Evolutionary conservation across 2,113 vertebrate genomes (phyloP), one percentile per base, ranked within the genome.

Genomic region (Seriola quinqueradiata): DNA sequence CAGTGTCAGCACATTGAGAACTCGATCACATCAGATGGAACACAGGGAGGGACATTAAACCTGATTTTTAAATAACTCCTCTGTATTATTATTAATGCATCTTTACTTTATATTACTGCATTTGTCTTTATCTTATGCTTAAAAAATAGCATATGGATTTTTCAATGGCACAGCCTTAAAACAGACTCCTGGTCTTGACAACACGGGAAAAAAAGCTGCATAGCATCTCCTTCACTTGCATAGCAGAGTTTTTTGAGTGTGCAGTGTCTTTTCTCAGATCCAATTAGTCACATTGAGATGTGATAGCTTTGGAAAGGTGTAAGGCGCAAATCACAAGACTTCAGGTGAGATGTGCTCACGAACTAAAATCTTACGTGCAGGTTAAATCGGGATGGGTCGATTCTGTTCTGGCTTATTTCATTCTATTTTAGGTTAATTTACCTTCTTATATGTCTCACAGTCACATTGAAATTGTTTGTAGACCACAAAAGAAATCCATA

Each of bases 281-380:
- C 68, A 86, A 72, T 87, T 70, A 84, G 59, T 83, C 75, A 78
- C 66, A 71, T 70, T 81, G 32, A 13, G 69, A 54, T 82, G 76
- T 84, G 71, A 89, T 75, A 64, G 44, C 44, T 82, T 54, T 55
- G 50, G 50, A 44, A 85, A 66, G 74, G 87, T 86, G 86, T 81
- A 28, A 83, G 64, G 44, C 70, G 63, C 48, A 73, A 72, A 82
- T 58, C 55, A 85, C 68, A 59, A 80, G 63, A 68, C 52, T 48
- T 71, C n/a, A 77, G 70, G 70, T 83, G 82, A 77, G 17, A 13
- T 68, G 46, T 50, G 46, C 63, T 80, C 59, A 79, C 40, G 48
- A 54, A 61, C 36, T 46, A 1, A 82, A 89, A 84, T 5, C 13
- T 71, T 23, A 58, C 46, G 28, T 52, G 74, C 34, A 38, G 40